A percentile compares a stretch with the other conserved stretches of the same genome.
phyloP scores from a whole-genome alignment of 2,797 vertebrate species.

The Gadopsis bispinosus region DNA sequence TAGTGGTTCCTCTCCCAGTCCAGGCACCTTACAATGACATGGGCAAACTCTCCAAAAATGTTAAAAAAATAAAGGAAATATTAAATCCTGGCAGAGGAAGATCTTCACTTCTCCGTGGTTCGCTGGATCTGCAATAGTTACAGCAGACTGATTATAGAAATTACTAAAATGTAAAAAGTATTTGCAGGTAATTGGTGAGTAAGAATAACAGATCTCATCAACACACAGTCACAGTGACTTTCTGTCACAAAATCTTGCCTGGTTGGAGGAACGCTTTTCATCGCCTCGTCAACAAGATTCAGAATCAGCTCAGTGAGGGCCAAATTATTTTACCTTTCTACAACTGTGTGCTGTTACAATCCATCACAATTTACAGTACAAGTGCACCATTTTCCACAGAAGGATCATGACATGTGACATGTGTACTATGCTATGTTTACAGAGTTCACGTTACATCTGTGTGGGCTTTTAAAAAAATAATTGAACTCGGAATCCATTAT shows the following conservation, averaged over 20 bases:
- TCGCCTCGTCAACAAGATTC: background rate
- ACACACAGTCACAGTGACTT: background rate
- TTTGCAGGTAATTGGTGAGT: background rate
- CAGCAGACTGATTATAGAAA: background rate
- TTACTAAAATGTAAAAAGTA: background rate
- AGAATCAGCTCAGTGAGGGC: background rate
- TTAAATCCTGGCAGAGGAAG: background rate
- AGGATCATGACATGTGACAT: background rate
- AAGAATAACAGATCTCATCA: background rate
- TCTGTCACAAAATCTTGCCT: background rate
- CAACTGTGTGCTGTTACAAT: background rate
- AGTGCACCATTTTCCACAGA: background rate
- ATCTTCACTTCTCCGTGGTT: background rate
- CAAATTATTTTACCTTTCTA: background rate
- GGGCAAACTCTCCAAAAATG: background rate
- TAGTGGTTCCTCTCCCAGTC: background rate
- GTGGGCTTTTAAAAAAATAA: conserved; percentile 4
- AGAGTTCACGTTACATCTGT: conserved; percentile 15
- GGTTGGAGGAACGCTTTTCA: background rate
- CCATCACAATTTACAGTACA: background rate
- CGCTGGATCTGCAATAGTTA: background rate
- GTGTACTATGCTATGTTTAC: background rate
- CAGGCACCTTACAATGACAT: background rate
- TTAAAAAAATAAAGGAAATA: background rate
- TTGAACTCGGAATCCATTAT: conserved; percentile 23